Evolutionary conservation across 2,113 vertebrate genomes (phyloP).

Genomic region (Mixornis gularis): DNA sequence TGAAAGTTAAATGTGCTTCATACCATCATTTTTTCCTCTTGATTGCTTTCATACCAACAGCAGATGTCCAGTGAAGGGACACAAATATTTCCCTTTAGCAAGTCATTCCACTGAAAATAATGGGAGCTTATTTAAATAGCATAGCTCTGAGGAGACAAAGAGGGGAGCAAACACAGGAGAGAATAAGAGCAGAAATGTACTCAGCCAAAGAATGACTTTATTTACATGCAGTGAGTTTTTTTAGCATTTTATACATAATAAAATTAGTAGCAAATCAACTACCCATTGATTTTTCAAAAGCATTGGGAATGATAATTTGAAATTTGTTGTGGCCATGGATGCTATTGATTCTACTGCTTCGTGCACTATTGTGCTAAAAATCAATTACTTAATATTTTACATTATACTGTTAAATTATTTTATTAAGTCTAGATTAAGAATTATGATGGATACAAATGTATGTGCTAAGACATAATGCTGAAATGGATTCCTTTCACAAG

Average conservation of each 20-base stretch:
- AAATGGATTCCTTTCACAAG: slow-evolving; percentile 43
- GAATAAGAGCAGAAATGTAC: slow-evolving; percentile 49
- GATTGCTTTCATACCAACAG: slow-evolving; percentile 61
- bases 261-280: slow-evolving; percentile 53
- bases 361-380: slow-evolving; percentile 51
- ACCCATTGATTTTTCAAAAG: slow-evolving; percentile 47
- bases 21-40: slow-evolving; percentile 57
- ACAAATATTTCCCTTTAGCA: slow-evolving; percentile 68
- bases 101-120: slow-evolving; percentile 71
- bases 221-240: slow-evolving; percentile 31
- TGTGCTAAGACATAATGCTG: slow-evolving; percentile 49
- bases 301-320: slow-evolving; percentile 40
- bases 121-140: slow-evolving; percentile 51
- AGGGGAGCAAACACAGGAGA: background rate
- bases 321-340: slow-evolving; percentile 55
- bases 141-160: slow-evolving; percentile 32
- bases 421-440: slow-evolving; percentile 69
- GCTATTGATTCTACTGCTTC: slow-evolving; percentile 56
- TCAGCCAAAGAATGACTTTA: slow-evolving; percentile 23
- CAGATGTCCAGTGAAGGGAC: slow-evolving; percentile 67
- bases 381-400: slow-evolving; percentile 69
- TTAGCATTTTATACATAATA: slow-evolving; percentile 42
- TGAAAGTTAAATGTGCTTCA: slow-evolving; percentile 65
- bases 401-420: slow-evolving; percentile 68
- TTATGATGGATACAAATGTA: slow-evolving; percentile 60